Conservation (phyloP, 1,140 invertebrate species). For the Magallana angulata region DNA sequence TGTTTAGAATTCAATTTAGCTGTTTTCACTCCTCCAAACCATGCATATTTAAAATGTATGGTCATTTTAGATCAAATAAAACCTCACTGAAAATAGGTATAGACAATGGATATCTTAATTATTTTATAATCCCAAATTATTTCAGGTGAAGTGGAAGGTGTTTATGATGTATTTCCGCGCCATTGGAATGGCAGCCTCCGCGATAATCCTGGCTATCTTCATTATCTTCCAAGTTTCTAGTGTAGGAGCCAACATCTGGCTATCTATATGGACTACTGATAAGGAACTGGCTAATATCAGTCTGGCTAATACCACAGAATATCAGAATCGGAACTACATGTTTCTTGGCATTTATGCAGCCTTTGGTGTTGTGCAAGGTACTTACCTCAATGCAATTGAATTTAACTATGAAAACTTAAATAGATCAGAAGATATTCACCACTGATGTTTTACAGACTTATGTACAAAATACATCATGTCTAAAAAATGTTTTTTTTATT, state of each 20-base stretch:
- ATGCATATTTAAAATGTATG: no score
- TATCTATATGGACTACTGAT: conserved; percentile 73
- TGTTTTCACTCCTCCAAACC: no score
- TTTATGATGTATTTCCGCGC: conserved; percentile 70
- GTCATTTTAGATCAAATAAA: no score
- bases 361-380: conserved; percentile 75
- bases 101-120: no score
- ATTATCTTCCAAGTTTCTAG: conserved; percentile 63
- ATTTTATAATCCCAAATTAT: neutral
- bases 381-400: conserved; percentile 41
- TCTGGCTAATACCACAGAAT: conserved; percentile 65
- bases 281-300: conserved; percentile 62
- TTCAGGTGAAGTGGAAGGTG: conserved; percentile 69
- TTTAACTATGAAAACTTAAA: neutral
- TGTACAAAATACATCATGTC: no score
- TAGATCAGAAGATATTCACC: neutral
- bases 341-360: conserved; percentile 74
- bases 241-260: conserved; percentile 72
- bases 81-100: no score
- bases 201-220: conserved; percentile 64
- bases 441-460: neutral
- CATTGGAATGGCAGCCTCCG: conserved; percentile 61
- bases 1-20: no score
- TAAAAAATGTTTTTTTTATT: no score
- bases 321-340: conserved; percentile 69